Evolutionary conservation across 1,140 invertebrate species (phyloP).

Genomic region (Atta colombica): DNA sequence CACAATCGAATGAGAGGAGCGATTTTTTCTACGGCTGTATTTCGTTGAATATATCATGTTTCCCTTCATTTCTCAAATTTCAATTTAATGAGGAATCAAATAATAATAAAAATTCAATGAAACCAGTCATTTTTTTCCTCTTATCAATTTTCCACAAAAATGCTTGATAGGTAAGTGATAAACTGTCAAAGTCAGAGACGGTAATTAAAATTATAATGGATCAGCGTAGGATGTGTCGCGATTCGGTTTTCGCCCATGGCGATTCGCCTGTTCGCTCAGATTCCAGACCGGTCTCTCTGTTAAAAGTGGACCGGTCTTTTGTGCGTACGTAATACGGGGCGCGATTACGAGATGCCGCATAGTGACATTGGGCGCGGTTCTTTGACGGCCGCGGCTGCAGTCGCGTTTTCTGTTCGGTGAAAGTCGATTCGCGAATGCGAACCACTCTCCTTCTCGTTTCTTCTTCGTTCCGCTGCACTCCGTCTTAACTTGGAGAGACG

Average conservation of each 20-base stretch:
- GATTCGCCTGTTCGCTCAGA: constrained; percentile 46
- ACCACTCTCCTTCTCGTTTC: neutral
- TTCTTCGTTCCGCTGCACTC: constrained; percentile 14
- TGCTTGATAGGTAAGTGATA: neutral
- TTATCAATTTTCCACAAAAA: neutral
- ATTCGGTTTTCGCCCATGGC: constrained; percentile 5
- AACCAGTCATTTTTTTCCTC: neutral
- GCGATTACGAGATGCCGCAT: constrained; percentile 71
- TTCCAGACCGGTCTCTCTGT: constrained; percentile 58
- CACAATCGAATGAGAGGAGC: neutral
- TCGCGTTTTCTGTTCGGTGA: constrained; percentile 68
- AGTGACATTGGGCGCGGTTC: constrained; percentile 76
- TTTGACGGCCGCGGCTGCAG: constrained; percentile 70
- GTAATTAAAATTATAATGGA: neutral
- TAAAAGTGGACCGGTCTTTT: constrained; percentile 69
- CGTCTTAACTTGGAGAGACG: neutral
- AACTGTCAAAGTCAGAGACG: neutral
- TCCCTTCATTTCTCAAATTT: neutral
- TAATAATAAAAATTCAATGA: constrained; percentile 5
- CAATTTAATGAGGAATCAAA: neutral
- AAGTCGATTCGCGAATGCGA: constrained; percentile 58
- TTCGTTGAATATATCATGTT: too few species aligned
- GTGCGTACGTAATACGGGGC: constrained; percentile 68
- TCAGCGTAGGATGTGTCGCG: neutral
- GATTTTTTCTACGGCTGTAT: neutral